phyloP scores from a whole-genome alignment of 2,113 vertebrate species.

The Pachyramphus minor region DNA sequence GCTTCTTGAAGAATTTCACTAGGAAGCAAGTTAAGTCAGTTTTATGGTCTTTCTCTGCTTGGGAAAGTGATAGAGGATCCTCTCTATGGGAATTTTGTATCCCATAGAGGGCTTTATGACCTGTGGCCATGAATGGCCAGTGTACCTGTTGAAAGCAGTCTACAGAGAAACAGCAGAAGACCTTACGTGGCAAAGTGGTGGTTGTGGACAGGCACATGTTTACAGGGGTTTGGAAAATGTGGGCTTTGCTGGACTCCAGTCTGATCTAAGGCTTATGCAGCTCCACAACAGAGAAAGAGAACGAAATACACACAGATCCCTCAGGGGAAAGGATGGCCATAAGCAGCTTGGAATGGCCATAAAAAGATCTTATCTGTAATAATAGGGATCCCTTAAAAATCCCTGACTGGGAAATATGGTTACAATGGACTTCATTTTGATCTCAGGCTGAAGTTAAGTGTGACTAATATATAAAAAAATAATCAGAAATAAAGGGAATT shows the following conservation, averaged over 20 bases:
- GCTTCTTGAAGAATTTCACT: neutral
- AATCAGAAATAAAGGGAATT: neutral
- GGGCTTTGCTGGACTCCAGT: neutral
- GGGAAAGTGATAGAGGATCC: neutral
- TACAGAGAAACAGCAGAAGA: neutral
- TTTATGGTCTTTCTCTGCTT: neutral
- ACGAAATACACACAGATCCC: neutral
- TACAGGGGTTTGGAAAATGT: neutral
- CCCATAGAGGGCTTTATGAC: neutral
- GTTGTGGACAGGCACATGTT: neutral
- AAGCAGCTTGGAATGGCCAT: neutral
- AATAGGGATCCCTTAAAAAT: neutral
- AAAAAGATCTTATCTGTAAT: neutral
- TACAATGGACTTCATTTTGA: neutral
- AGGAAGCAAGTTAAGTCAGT: neutral
- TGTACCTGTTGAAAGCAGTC: neutral
- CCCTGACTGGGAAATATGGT: neutral
- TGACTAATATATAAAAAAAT: neutral
- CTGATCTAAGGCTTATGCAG: neutral
- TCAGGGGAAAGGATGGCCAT: fast-evolving
- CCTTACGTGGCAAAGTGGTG: neutral
- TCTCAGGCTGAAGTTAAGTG: neutral
- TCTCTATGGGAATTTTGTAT: neutral
- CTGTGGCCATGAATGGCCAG: neutral
- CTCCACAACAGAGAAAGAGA: neutral